phyloP scores from a whole-genome alignment of 1,140 invertebrate species.

The Dryas iulia region DNA sequence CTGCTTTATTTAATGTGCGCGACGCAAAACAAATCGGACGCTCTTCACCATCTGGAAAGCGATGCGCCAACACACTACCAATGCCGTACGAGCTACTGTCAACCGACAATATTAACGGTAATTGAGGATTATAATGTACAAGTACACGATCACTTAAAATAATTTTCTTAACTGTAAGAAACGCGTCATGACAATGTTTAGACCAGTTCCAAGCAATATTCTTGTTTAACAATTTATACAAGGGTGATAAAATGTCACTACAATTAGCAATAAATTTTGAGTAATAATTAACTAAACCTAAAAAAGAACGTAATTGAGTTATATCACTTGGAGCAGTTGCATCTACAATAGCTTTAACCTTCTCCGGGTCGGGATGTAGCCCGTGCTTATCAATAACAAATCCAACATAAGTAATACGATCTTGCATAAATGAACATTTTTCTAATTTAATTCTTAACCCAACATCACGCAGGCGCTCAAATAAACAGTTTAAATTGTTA shows the following conservation, averaged over 20 bases:
- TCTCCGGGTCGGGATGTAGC: conserved; percentile 44
- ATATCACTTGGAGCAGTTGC: conserved; percentile 49
- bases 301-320: conserved; percentile 43
- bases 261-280: conserved; percentile 40
- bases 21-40: conserved; percentile 74
- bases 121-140: conserved; percentile 61
- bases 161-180: conserved; percentile 24
- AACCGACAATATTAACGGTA: conserved; percentile 22
- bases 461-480: no score
- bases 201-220: conserved; percentile 33
- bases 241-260: conserved; percentile 32
- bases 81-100: no score
- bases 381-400: conserved; percentile 55
- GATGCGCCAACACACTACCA: no score
- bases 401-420: conserved; percentile 49
- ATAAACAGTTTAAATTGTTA: no score
- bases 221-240: conserved; percentile 39
- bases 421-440: conserved; percentile 40
- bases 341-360: conserved; percentile 55
- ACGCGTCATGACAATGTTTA: no score
- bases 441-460: conserved; percentile 32
- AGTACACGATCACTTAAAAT: conserved; percentile 30
- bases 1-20: conserved; percentile 57
- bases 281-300: no score
- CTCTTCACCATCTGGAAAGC: conserved; percentile 61